Evolutionary conservation across 2,888 invertebrate genomes (phyloP), one percentile per base, ranked within the genome.

Genomic region (Parthenolecanium corni): DNA sequence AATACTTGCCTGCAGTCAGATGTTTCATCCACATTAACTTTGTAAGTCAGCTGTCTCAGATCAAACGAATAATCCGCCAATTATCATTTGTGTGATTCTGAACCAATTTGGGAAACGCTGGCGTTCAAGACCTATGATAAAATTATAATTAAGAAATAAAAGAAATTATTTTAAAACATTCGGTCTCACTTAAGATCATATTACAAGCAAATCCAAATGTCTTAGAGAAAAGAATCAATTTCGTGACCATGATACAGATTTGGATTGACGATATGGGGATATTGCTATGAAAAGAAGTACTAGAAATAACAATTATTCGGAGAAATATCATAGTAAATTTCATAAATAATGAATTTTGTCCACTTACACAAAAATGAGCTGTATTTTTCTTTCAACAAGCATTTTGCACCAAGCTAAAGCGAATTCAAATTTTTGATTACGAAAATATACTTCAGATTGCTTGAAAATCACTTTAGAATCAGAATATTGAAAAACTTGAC

Each of bases 11-110:
- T 21, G 91, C 91, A 14, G 94, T 93, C 57, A 65, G 57, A 24
- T 47, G 64, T 46, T 21, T 63, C 24, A 51, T 66, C 64, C 20
- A 65, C 62, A 72, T 93, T 92, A 24, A 88, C 89, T 72, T 84
- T 82, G 66, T 86, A 82, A 1, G 89, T 89, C 62, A 90, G 78
- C n/a, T 86, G 78, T 62, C 97, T 77, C 44, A 98, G 77, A 74
- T 98, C 97, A 16, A 92, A 78, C 70, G 93, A 92, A 14, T 89
- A n/a, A 98, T 75, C 68, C 87, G 86, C 97, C 97, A 98, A 74
- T 97, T 97, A 70, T 93, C 93, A 68, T 96, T 96, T 69, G 90
- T 92, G 68, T 89, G 85, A 38, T 81, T 76, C 73, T 93, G 91
- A 52, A 97, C 77, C 61, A 92, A 79, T 72, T 88, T 89, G 0